These are phyloP conservation scores for Cynopterus brachyotis DNA, from an alignment of 2,113 vertebrate genomes.

Conservation along the genomic window DNA sequence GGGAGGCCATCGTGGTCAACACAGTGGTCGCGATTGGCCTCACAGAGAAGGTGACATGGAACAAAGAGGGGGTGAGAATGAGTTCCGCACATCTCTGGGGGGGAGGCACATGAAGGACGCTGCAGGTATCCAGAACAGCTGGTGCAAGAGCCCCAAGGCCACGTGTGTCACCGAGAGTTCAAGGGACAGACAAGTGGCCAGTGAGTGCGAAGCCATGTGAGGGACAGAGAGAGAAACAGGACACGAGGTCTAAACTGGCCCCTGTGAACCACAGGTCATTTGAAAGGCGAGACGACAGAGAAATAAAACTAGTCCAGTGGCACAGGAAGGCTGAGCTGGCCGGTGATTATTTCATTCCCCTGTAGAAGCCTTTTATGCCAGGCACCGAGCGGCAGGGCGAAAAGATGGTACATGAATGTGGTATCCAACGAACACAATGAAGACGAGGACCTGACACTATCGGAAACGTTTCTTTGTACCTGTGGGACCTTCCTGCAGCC, in stretches of 20 bases:
- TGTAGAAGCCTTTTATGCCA: background rate
- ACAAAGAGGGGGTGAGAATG: background rate
- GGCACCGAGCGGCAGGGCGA: background rate
- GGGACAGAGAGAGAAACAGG: background rate
- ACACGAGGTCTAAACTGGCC: background rate
- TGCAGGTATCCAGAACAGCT: background rate
- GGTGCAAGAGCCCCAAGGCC: background rate
- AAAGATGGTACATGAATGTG: background rate
- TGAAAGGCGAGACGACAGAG: background rate
- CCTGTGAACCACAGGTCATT: background rate
- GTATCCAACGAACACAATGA: background rate
- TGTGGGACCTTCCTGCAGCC: background rate
- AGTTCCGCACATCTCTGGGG: no score
- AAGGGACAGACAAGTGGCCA: background rate
- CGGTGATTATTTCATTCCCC: background rate
- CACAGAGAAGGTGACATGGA: fast-evolving
- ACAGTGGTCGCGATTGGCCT: background rate
- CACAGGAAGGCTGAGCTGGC: background rate
- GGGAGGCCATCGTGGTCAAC: background rate
- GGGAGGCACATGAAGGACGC: no score
- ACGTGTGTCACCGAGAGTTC: background rate
- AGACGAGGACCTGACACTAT: background rate
- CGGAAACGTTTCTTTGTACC: background rate
- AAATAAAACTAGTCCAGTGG: background rate
- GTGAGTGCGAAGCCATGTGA: background rate